These are phyloP conservation scores for Formica aserva DNA, from an alignment of 2,888 invertebrate species.

Conservation along the genomic window DNA sequence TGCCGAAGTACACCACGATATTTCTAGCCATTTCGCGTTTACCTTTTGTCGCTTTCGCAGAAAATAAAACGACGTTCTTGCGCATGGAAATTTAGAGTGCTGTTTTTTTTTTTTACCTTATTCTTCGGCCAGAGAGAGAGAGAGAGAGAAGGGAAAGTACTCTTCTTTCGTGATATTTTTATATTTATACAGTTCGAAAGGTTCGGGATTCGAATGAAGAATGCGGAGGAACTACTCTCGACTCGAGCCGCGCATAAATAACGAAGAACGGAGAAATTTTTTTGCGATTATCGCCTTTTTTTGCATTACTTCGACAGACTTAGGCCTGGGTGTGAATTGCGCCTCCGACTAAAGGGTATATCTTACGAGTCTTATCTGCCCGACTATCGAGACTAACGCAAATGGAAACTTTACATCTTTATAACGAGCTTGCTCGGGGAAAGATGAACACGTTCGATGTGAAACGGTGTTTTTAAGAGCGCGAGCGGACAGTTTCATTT, in stretches of 20 bases:
- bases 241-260: slow-evolving; percentile 3
- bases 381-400: slow-evolving; percentile 69
- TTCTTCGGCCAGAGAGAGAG: not conserved
- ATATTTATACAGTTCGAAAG: slow-evolving; percentile 33
- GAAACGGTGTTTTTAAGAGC: slow-evolving; percentile 54
- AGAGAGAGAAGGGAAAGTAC: not conserved
- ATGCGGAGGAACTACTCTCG: not conserved
- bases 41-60: slow-evolving; percentile 41
- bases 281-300: slow-evolving; percentile 38
- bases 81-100: slow-evolving; percentile 24
- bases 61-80: slow-evolving; percentile 59
- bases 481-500: not conserved
- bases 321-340: slow-evolving; percentile 69
- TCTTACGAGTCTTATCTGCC: slow-evolving; percentile 36
- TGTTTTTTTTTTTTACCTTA: slow-evolving; percentile 9
- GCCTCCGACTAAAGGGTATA: slow-evolving; percentile 55
- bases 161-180: slow-evolving; percentile 14
- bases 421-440: slow-evolving; percentile 56
- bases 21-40: slow-evolving; percentile 59
- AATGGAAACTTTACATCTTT: slow-evolving; percentile 67
- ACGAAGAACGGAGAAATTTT: slow-evolving; percentile 29
- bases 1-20: slow-evolving; percentile 73
- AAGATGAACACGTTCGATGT: slow-evolving; percentile 62
- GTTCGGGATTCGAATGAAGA: not conserved
- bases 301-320: slow-evolving; percentile 58